A percentile compares a stretch with the other conserved stretches of the same genome.
These are phyloP conservation scores for Leptodactylus fallax DNA, from an alignment of 2,797 vertebrate species.

Conservation along the genomic window DNA sequence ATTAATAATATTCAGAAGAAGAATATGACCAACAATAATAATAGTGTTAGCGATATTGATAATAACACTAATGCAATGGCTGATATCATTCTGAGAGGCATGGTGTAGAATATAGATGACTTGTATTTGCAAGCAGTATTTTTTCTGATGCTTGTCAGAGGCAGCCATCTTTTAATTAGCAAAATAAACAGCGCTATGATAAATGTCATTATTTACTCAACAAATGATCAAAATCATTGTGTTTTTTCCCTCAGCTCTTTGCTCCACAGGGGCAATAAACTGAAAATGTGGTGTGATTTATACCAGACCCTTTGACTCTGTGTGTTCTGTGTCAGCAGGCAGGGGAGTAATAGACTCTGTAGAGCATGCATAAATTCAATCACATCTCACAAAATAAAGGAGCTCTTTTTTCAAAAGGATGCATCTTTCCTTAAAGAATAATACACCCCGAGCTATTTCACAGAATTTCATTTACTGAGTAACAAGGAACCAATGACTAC, in stretches of 20 bases:
- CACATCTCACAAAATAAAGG: constrained; percentile 61
- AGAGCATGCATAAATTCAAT: constrained; percentile 66
- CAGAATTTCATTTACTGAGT: constrained; percentile 53
- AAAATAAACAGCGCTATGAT: constrained; percentile 78
- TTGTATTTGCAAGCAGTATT: background rate
- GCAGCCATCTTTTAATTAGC: constrained; percentile 78
- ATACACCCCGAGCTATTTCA: constrained; percentile 40
- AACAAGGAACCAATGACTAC: constrained; percentile 55
- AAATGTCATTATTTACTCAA: constrained; percentile 80
- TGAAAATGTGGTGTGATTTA: constrained; percentile 78
- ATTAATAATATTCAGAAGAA: background rate
- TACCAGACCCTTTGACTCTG: constrained; percentile 74
- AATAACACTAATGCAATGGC: no score
- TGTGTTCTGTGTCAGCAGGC: constrained; percentile 68
- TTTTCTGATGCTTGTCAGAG: constrained; percentile 63
- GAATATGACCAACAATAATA: background rate
- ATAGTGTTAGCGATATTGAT: background rate
- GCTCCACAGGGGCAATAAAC: constrained; percentile 74
- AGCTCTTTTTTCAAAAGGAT: constrained; percentile 53
- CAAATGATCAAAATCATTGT: constrained; percentile 77
- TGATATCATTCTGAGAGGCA: background rate
- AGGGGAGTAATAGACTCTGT: constrained; percentile 62
- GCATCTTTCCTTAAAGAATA: constrained; percentile 42
- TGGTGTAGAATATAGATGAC: background rate
- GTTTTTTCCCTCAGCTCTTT: constrained; percentile 64